These are phyloP conservation scores for Archaeoteleia sp. DNA, from an alignment of 2,888 invertebrate genomes.

Conservation along the genomic window DNA sequence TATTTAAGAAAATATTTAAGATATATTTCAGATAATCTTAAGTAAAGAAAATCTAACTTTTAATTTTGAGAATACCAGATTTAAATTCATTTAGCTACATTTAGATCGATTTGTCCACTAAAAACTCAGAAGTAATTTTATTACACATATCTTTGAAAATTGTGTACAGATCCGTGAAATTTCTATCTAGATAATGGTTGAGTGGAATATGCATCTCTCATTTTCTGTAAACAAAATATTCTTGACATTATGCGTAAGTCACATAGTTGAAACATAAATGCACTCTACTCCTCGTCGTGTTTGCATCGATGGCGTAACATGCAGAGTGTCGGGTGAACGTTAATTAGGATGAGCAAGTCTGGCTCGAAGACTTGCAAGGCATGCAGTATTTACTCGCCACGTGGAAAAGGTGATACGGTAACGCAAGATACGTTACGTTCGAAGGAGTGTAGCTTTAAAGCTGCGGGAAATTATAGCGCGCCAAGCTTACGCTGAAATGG, in stretches of 20 bases:
- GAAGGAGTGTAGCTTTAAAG: conserved; percentile 4
- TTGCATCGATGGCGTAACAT: background rate
- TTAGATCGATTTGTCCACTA: too few relatives aligned
- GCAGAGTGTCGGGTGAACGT: background rate
- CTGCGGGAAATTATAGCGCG: conserved; percentile 43
- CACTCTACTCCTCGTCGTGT: background rate
- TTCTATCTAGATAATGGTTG: too few relatives aligned
- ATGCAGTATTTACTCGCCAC: background rate
- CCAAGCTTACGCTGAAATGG: conserved; percentile 4
- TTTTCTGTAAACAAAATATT: background rate
- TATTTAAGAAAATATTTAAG: too few relatives aligned
- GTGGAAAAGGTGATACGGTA: conserved; percentile 7
- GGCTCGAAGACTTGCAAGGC: background rate
- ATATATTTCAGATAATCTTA: too few relatives aligned
- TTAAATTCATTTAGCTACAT: too few relatives aligned
- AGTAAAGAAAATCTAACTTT: too few relatives aligned
- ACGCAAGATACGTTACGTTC: conserved; percentile 16
- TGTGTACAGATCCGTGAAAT: too few relatives aligned
- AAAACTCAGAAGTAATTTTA: too few relatives aligned
- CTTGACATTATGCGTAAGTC: background rate
- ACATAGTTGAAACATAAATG: background rate
- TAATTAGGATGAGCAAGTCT: conserved; percentile 4
- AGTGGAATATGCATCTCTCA: too few relatives aligned
- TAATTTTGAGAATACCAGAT: too few relatives aligned
- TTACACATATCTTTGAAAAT: too few relatives aligned